Conservation (phyloP, 2,888 invertebrate species). For the Sphinx pinastri region DNA sequence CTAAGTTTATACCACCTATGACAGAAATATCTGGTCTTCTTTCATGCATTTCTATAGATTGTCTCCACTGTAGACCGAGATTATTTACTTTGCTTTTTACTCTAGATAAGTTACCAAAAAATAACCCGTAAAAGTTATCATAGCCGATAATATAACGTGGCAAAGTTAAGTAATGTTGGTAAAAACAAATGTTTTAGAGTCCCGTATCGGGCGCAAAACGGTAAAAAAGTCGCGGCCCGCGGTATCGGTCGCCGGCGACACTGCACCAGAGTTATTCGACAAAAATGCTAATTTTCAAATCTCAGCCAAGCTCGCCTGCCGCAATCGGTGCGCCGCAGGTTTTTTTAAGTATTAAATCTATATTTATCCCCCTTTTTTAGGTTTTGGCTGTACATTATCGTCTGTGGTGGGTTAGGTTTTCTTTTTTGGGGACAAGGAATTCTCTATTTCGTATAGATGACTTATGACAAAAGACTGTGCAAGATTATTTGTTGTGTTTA, state of each 20-base stretch:
- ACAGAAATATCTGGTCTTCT: too few species aligned
- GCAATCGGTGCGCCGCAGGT: constrained; percentile 71
- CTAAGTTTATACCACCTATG: too few species aligned
- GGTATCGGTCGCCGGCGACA: constrained; percentile 80
- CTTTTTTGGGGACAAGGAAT: neutral
- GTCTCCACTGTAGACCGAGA: too few species aligned
- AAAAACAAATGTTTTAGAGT: constrained; percentile 73
- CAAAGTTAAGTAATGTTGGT: constrained; percentile 46
- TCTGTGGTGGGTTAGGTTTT: constrained; percentile 31
- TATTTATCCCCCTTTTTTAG: constrained; percentile 41
- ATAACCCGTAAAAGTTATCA: too few species aligned
- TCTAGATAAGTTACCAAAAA: too few species aligned
- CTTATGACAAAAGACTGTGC: too few species aligned
- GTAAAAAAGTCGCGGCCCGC: constrained; percentile 66
- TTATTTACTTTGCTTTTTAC: too few species aligned
- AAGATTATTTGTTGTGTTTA: too few species aligned
- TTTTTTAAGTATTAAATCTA: constrained; percentile 52
- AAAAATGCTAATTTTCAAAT: constrained; percentile 84
- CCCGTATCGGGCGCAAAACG: constrained; percentile 66
- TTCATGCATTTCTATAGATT: too few species aligned
- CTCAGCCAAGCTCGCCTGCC: constrained; percentile 72
- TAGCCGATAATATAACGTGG: too few species aligned
- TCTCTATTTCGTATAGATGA: too few species aligned
- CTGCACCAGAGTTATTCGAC: constrained; percentile 80
- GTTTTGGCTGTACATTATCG: constrained; percentile 38